Conservation (phyloP, 2,888 invertebrate genomes). For the Azorinus chamasolen region DNA sequence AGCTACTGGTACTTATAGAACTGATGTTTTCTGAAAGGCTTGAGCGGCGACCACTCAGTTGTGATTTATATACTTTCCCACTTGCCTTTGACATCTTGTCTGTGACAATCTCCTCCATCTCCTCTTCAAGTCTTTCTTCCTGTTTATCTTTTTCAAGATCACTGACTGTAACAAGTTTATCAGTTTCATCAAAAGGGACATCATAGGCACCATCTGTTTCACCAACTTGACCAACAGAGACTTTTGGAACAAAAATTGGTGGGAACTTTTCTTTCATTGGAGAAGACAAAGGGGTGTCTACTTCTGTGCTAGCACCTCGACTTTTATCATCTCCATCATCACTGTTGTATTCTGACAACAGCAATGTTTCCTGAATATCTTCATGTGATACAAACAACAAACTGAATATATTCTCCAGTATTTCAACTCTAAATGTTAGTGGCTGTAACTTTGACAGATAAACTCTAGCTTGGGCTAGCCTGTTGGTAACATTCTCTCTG, state of each 20-base stretch:
- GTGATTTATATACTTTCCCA: slow-evolving; percentile 1
- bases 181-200: slow-evolving; percentile 67
- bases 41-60: slow-evolving; percentile 23
- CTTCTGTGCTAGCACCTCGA: slow-evolving; percentile 37
- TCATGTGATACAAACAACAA: slow-evolving; percentile 90
- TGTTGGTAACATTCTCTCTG: slow-evolving; percentile 72
- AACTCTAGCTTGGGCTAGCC: slow-evolving; percentile 66
- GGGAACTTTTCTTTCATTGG: slow-evolving; percentile 38
- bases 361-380: slow-evolving; percentile 88
- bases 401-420: slow-evolving; percentile 91
- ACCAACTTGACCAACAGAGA: not conserved
- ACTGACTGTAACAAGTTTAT: not conserved
- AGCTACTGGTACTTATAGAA: slow-evolving; percentile 65
- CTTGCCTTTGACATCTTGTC: slow-evolving; percentile 20
- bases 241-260: slow-evolving; percentile 3
- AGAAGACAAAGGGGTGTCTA: slow-evolving; percentile 42
- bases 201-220: slow-evolving; percentile 64
- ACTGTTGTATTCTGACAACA: slow-evolving; percentile 85
- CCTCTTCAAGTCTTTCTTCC: slow-evolving; percentile 38
- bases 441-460: slow-evolving; percentile 79
- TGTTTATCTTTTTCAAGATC: not conserved
- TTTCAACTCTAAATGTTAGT: slow-evolving; percentile 87
- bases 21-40: slow-evolving; percentile 61
- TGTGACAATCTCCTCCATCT: slow-evolving; percentile 39
- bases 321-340: slow-evolving; percentile 71